phyloP scores from a whole-genome alignment of 1,140 invertebrate species.

The Nasonia longicornis region DNA sequence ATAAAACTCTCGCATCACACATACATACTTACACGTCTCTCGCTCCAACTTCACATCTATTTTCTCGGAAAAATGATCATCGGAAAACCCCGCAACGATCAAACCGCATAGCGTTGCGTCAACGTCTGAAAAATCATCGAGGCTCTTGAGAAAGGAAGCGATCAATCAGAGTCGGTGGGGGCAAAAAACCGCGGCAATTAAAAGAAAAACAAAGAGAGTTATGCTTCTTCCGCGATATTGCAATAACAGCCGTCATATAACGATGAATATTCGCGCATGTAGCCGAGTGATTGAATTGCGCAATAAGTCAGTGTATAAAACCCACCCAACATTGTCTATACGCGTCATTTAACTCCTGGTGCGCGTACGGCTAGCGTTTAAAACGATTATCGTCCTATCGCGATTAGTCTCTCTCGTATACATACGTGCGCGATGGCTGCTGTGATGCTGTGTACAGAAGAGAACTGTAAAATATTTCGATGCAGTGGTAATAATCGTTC shows the following conservation, averaged over 20 bases:
- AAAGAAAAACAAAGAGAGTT: background rate
- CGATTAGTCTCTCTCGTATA: background rate
- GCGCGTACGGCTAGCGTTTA: background rate
- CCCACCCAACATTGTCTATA: slow-evolving; percentile 5
- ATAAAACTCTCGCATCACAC: background rate
- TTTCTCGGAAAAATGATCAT: background rate
- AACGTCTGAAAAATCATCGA: background rate
- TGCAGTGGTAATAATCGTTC: background rate
- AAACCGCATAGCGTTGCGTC: background rate
- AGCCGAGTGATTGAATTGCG: background rate
- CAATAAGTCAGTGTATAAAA: background rate
- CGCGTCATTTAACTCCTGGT: slow-evolving; percentile 8
- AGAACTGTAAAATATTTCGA: background rate
- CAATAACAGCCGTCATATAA: background rate
- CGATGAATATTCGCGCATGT: background rate
- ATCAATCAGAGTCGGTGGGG: background rate
- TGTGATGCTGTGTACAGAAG: too few species aligned
- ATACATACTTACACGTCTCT: background rate
- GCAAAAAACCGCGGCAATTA: background rate
- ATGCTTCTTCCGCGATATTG: background rate
- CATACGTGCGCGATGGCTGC: too few species aligned
- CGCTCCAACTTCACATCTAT: background rate
- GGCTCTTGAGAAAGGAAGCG: background rate
- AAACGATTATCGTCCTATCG: background rate
- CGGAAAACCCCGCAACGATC: background rate